Percentiles rank a stretch among this genome's conserved stretches.
These are phyloP conservation scores for Mactra quadrangularis DNA, from an alignment of 1,140 invertebrate species.

Conservation along the genomic window DNA sequence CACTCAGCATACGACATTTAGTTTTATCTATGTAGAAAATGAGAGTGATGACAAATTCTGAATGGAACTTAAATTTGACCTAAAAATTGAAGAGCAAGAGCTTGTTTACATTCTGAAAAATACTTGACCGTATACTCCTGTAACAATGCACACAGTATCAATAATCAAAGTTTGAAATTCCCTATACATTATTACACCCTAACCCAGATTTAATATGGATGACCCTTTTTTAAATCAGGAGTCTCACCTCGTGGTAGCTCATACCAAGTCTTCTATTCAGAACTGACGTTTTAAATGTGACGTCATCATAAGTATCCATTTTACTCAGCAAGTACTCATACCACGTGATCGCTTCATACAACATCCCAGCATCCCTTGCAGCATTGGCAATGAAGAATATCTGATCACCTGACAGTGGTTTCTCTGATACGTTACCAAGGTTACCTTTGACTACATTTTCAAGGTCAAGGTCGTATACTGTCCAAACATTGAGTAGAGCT, in stretches of 20 bases:
- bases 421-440: background rate
- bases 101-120: too few relatives aligned
- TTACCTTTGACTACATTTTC: constrained; percentile 19
- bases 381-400: constrained; percentile 50
- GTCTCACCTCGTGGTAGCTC: constrained; percentile 28
- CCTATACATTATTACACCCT: too few relatives aligned
- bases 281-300: constrained; percentile 35
- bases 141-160: too few relatives aligned
- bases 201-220: too few relatives aligned
- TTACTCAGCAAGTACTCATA: constrained; percentile 38
- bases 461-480: constrained; percentile 42
- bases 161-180: too few relatives aligned
- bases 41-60: too few relatives aligned
- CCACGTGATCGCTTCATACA: constrained; percentile 55
- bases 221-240: too few relatives aligned
- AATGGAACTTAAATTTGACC: too few relatives aligned
- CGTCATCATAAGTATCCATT: background rate
- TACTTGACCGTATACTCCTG: too few relatives aligned
- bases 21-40: too few relatives aligned
- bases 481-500: constrained; percentile 55
- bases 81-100: too few relatives aligned
- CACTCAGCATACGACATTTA: too few relatives aligned
- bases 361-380: constrained; percentile 32
- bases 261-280: constrained; percentile 28
- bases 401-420: constrained; percentile 19